Base-by-base conservation (phyloP, 2,888 invertebrate species). In the Cabera pusaria region DNA sequence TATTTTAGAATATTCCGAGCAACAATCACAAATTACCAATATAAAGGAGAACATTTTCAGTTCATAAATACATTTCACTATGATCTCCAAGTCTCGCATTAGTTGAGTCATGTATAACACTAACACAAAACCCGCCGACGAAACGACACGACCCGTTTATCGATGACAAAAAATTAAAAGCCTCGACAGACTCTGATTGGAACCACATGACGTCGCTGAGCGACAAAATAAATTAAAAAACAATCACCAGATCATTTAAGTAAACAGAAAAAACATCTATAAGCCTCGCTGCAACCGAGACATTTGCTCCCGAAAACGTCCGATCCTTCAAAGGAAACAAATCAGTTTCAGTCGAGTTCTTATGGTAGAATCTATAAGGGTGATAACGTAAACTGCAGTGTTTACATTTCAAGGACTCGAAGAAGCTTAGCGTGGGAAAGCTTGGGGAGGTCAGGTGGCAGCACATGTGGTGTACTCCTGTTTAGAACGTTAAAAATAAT, bases 221-320 rank as follows among this genome's bases (percentile, higher is more conserved):
- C 73, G 73, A 76, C 71, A 73, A 73, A 83, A 86, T 82, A 86
- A 86, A 86, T 85, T 86, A 84, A 87, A 86, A 88, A 87, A 87
- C 86, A 84, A 88, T 86, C 83, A 84, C 80, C 78, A 83, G 78
- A 77, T 82, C 82, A 81, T 88, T 87, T 86, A 72, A 78, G 83
- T 79, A 78, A 84, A 83, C 81, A 83, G 68, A 85, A 85, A 85
- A 84, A 86, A 75, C 59, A n/a, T n/a, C 58, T 78, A 73, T 62
- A 77, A 77, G 81, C 76, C 72, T 77, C 78, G 52, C 64, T 76
- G 75, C 72, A 53, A 64, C 67, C 65, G 72, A 76, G 78, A 74
- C 75, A 76, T 83, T 83, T 72, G 81, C 84, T 75, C 78, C 78
- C 76, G 74, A 78, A 80, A 77, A 69, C 54, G 66, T 62, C 62